A percentile compares a stretch with the other conserved stretches of the same genome.
Conservation (phyloP, 2,113 vertebrate species). For the Hiodon alosoides region DNA sequence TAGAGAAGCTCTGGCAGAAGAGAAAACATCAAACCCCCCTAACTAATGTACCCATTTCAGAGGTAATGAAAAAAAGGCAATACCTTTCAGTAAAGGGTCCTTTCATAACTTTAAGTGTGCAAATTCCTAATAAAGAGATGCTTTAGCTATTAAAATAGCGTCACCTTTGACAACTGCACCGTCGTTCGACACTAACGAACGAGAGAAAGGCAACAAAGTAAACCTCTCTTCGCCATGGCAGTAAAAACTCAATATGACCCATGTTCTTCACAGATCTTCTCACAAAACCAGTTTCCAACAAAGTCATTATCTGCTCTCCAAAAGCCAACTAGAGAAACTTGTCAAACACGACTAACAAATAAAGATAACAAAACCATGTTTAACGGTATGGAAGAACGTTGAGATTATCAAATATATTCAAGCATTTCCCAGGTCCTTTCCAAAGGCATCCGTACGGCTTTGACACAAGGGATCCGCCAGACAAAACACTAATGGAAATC, state of each 20-base stretch:
- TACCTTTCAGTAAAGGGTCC: no score
- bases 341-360: conserved; percentile 7
- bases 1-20: background rate
- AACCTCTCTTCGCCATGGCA: no score
- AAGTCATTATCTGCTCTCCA: background rate
- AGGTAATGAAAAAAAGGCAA: no score
- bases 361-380: conserved; percentile 48
- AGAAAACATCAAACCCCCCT: no score
- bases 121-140: background rate
- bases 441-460: conserved; percentile 52
- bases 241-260: no score
- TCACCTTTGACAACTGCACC: background rate
- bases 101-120: background rate
- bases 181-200: no score
- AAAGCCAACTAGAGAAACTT: background rate
- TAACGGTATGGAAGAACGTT: conserved; percentile 42
- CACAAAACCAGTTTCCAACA: background rate
- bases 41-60: no score
- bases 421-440: conserved; percentile 69
- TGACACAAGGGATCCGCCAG: conserved; percentile 11
- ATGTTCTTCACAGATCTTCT: no score
- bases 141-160: background rate
- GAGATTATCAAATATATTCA: conserved; percentile 58
- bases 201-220: no score
- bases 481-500: no score